Conservation (phyloP, 1,140 invertebrate genomes). For the Brachionus sp. region DNA sequence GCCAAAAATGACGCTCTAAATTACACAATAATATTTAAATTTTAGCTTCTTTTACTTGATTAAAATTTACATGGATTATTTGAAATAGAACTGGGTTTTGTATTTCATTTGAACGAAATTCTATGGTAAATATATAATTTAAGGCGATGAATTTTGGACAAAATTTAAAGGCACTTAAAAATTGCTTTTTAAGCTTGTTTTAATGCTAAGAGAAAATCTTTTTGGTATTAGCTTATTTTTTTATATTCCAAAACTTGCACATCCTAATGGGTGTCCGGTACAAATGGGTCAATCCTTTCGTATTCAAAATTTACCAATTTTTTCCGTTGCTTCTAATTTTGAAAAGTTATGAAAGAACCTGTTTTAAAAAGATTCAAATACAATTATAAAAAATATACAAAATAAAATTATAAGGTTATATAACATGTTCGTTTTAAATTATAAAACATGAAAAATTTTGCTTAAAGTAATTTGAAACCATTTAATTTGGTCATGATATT, state of each 20-base stretch:
- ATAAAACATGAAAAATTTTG: background rate
- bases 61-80: conserved; percentile 4
- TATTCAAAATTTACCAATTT: background rate
- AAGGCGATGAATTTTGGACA: background rate
- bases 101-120: background rate
- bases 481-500: background rate
- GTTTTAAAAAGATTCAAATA: background rate
- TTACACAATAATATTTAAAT: background rate
- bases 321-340: background rate
- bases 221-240: background rate
- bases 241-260: background rate
- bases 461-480: conserved; percentile 2
- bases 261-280: background rate
- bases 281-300: background rate
- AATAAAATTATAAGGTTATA: background rate
- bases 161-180: background rate
- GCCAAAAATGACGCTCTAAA: background rate
- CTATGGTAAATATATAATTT: background rate
- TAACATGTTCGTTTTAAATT: background rate
- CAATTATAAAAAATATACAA: background rate
- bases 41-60: background rate
- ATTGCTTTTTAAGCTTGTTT: background rate
- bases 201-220: background rate
- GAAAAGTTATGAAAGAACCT: background rate
- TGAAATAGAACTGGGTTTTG: background rate